These are phyloP conservation scores for Drosophila antonietae DNA, from an alignment of 2,888 invertebrate genomes.

Conservation along the genomic window DNA sequence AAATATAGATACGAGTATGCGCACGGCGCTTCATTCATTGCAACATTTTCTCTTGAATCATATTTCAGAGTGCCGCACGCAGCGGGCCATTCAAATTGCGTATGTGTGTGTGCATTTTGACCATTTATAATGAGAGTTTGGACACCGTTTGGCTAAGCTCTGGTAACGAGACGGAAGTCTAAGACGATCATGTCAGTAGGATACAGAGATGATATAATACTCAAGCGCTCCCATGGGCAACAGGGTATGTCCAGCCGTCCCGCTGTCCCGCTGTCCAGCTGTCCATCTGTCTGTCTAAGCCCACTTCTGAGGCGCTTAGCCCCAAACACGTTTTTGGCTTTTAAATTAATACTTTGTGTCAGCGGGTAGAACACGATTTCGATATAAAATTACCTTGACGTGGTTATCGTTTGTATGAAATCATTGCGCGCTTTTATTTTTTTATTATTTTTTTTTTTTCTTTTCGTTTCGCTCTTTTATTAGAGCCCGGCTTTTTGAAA, in stretches of 20 bases:
- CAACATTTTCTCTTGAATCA: constrained; percentile 65
- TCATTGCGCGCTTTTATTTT: constrained; percentile 57
- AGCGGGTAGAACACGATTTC: constrained; percentile 74
- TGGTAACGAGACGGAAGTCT: constrained; percentile 65
- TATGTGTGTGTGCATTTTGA: constrained; percentile 49
- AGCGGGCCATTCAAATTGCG: constrained; percentile 54
- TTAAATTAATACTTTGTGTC: constrained; percentile 76
- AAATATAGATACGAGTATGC: constrained; percentile 18
- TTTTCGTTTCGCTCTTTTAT: constrained; percentile 61
- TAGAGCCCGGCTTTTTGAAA: constrained; percentile 40
- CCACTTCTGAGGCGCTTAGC: constrained; percentile 68
- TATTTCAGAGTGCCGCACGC: constrained; percentile 69
- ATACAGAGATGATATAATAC: constrained; percentile 64
- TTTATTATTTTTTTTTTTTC: background rate
- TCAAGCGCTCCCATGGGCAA: constrained; percentile 33
- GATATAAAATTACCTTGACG: constrained; percentile 76
- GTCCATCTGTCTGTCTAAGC: constrained; percentile 12
- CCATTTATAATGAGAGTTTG: constrained; percentile 45
- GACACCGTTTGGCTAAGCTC: constrained; percentile 26
- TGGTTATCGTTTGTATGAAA: constrained; percentile 73
- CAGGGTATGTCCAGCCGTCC: constrained; percentile 15
- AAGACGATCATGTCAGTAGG: constrained; percentile 46
- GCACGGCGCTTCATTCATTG: constrained; percentile 50
- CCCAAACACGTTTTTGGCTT: constrained; percentile 75
- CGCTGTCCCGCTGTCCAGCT: background rate